Evolutionary conservation across 1,140 invertebrate species (phyloP).

Genomic region (Tetramorium simillimum): DNA sequence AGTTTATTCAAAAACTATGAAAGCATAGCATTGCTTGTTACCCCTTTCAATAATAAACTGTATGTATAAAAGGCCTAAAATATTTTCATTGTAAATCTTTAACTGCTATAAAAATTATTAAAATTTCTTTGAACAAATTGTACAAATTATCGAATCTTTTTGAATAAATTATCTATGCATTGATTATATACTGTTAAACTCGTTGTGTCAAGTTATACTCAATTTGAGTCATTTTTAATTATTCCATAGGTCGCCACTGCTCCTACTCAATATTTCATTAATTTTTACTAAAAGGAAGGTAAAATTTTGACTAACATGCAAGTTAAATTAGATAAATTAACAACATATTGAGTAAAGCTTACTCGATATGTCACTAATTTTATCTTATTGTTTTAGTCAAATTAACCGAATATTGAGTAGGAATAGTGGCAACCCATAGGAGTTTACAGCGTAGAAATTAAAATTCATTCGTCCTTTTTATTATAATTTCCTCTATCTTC

Average conservation of each 20-base stretch:
- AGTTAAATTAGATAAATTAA: too few relatives aligned
- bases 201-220: too few relatives aligned
- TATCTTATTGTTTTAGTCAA: too few relatives aligned
- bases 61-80: neutral
- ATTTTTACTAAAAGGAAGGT: too few relatives aligned
- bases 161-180: neutral
- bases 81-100: conserved; percentile 3
- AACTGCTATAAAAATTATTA: neutral
- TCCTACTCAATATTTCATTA: too few relatives aligned
- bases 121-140: neutral
- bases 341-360: too few relatives aligned
- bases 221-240: too few relatives aligned
- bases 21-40: neutral
- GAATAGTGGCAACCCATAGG: too few relatives aligned
- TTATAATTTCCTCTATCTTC: neutral
- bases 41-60: neutral
- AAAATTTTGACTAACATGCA: too few relatives aligned
- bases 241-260: too few relatives aligned
- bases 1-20: neutral
- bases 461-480: neutral
- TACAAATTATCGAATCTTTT: neutral
- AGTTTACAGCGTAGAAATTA: neutral
- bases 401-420: too few relatives aligned
- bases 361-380: too few relatives aligned
- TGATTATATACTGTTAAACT: neutral